Conservation (phyloP, 1,140 invertebrate species). For the Goniozus legneri region DNA sequence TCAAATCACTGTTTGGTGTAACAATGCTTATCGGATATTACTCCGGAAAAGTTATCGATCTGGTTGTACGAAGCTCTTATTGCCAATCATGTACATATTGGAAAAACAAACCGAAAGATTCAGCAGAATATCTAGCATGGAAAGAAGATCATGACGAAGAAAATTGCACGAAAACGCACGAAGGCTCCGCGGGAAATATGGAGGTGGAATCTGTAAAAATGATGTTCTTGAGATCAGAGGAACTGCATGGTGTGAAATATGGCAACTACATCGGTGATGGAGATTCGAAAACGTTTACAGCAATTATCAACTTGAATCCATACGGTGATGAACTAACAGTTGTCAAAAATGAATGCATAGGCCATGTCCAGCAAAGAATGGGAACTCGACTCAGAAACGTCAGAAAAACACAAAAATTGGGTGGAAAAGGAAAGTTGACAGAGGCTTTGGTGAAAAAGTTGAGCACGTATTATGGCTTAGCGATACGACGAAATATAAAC, state of each 20-base stretch:
- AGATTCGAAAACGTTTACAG: constrained; percentile 9
- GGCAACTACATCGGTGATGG: constrained; percentile 14
- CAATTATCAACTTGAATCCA: constrained; percentile 5
- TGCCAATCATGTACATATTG: constrained; percentile 21
- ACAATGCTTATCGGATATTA: constrained; percentile 18
- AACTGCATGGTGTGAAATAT: constrained; percentile 16
- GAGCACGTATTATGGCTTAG: constrained; percentile 17
- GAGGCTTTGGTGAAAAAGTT: constrained; percentile 11
- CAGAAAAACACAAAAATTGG: constrained; percentile 4
- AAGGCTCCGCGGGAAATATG: constrained; percentile 15
- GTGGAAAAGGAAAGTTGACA: constrained; percentile 13
- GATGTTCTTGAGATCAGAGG: constrained; percentile 20
- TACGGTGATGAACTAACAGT: constrained; percentile 7
- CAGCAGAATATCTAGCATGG: constrained; percentile 13
- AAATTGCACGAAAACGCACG: constrained; percentile 10
- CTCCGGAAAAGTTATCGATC: constrained; percentile 25
- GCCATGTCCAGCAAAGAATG: constrained; percentile 14
- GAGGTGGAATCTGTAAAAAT: constrained; percentile 14
- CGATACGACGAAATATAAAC: constrained; percentile 18
- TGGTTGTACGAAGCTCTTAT: constrained; percentile 17
- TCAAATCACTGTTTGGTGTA: constrained; percentile 27
- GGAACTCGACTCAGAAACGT: constrained; percentile 14
- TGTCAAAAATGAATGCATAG: constrained; percentile 9
- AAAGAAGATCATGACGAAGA: constrained; percentile 11
- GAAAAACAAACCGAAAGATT: constrained; percentile 10